Evolutionary conservation across 2,797 vertebrate species (phyloP).

Genomic region (Pipistrellus pipistrellus): DNA sequence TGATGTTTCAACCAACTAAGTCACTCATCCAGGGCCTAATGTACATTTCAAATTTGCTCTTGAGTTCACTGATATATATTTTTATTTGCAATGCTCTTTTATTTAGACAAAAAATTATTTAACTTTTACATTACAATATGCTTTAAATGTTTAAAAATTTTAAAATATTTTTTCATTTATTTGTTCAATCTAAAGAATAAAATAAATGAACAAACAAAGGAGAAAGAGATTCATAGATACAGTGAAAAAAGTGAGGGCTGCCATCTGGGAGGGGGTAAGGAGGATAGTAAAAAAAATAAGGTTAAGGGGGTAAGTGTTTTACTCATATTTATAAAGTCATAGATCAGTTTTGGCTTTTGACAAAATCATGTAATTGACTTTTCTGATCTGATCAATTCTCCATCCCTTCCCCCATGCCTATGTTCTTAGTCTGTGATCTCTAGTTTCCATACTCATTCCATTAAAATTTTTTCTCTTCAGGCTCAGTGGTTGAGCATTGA

Average conservation of each 20-base stretch:
- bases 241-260: neutral
- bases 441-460: neutral
- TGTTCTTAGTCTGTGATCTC: neutral
- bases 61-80: neutral
- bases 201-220: neutral
- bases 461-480: constrained; percentile 2
- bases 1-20: neutral
- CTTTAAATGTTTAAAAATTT: too few relatives aligned
- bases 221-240: neutral
- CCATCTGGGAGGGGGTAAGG: neutral
- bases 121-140: too few relatives aligned
- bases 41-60: neutral
- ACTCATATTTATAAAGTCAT: constrained; percentile 39
- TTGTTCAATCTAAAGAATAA: too few relatives aligned
- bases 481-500: too few relatives aligned
- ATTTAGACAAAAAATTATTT: too few relatives aligned
- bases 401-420: neutral
- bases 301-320: neutral
- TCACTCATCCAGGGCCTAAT: neutral
- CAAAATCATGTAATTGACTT: constrained; percentile 3
- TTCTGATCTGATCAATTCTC: neutral
- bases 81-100: too few relatives aligned
- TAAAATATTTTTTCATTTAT: too few relatives aligned
- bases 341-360: neutral
- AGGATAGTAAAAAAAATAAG: neutral